These are phyloP conservation scores for Belgica antarctica DNA, from an alignment of 2,888 invertebrate genomes.

Conservation along the genomic window DNA sequence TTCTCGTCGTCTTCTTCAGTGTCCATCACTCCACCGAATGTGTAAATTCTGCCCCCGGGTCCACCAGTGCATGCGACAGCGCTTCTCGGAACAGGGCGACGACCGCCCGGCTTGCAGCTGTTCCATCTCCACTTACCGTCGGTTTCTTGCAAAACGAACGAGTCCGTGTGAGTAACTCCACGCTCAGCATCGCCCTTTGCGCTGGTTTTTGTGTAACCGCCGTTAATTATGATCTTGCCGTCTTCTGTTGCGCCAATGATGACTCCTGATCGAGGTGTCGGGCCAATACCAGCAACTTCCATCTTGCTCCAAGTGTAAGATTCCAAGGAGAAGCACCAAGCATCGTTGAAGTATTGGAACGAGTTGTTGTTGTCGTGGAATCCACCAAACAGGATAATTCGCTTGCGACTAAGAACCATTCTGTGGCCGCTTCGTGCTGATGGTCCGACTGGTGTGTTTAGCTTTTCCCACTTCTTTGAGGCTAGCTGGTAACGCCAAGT, in stretches of 20 bases:
- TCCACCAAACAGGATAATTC: conserved; percentile 83
- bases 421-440: conserved; percentile 85
- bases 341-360: conserved; percentile 85
- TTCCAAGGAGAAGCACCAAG: conserved; percentile 77
- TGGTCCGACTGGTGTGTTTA: conserved; percentile 70
- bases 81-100: conserved; percentile 64
- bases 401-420: conserved; percentile 77
- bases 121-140: conserved; percentile 69
- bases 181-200: conserved; percentile 65
- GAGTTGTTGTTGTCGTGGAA: conserved; percentile 85
- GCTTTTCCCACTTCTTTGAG: conserved; percentile 81
- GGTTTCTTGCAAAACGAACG: conserved; percentile 17
- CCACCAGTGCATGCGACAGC: conserved; percentile 66
- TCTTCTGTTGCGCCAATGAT: conserved; percentile 57
- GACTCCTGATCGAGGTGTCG: conserved; percentile 78
- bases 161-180: conserved; percentile 21
- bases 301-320: conserved; percentile 75
- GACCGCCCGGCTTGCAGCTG: conserved; percentile 65
- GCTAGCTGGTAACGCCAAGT: conserved; percentile 81
- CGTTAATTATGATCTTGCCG: conserved; percentile 68
- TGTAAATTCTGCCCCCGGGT: conserved; percentile 67
- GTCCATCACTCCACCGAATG: conserved; percentile 85
- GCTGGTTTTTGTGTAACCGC: conserved; percentile 73
- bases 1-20: conserved; percentile 80
- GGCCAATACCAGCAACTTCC: conserved; percentile 63